Percentiles rank a stretch among this genome's conserved stretches.
Evolutionary conservation across 2,797 vertebrate genomes (phyloP).

Genomic region (Iguana delicatissima): DNA sequence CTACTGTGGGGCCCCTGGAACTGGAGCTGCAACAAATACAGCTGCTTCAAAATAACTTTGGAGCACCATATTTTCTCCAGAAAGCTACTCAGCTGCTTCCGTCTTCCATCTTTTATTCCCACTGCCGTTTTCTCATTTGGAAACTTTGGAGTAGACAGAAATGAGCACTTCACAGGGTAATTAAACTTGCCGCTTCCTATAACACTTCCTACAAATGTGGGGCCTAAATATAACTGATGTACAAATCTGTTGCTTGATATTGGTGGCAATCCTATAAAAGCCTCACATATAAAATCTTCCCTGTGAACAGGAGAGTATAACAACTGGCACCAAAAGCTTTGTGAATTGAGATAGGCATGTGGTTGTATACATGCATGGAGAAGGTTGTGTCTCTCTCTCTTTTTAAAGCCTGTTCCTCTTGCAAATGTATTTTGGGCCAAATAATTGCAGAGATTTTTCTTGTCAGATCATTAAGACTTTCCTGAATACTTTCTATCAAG

Average conservation of each 20-base stretch:
- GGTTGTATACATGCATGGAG: neutral
- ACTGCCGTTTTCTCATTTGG: neutral
- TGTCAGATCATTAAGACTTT: neutral
- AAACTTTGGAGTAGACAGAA: neutral
- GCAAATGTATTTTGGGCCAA: neutral
- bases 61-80: neutral
- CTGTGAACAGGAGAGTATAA: neutral
- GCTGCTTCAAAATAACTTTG: neutral
- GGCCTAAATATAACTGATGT: neutral
- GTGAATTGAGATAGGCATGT: neutral
- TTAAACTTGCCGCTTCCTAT: neutral
- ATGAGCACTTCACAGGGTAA: neutral
- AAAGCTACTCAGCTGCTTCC: neutral
- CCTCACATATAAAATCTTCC: neutral
- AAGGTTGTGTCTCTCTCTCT: neutral
- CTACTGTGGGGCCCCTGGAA: neutral
- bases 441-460: neutral
- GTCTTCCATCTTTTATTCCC: neutral
- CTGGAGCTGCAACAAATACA: neutral
- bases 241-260: neutral
- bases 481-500: neutral
- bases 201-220: neutral
- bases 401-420: neutral
- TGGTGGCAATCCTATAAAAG: neutral
- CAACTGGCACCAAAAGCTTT: neutral